Conservation (phyloP, 2,888 invertebrate species). For the Agrochola macilenta region DNA sequence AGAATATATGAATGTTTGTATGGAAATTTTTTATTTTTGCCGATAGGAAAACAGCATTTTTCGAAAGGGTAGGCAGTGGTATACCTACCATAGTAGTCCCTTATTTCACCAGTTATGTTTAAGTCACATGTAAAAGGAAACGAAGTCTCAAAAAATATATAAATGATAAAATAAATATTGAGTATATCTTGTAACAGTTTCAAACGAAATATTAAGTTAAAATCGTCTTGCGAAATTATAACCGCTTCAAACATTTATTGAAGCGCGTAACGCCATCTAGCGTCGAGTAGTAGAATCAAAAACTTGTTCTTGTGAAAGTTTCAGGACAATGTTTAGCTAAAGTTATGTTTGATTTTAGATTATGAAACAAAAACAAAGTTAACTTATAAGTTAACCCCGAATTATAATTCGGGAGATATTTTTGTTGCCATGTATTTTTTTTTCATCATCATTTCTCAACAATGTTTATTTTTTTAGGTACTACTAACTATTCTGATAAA, state of each 20-base stretch:
- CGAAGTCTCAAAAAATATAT: not conserved
- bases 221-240: not conserved
- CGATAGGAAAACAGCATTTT: not conserved
- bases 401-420: not conserved
- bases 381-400: no score
- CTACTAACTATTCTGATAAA: not conserved
- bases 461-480: not conserved
- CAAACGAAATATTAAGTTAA: not conserved
- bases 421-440: not conserved
- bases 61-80: not conserved
- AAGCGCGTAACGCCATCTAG: constrained; percentile 77
- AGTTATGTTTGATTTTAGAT: not conserved
- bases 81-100: not conserved
- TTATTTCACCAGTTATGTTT: not conserved
- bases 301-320: constrained; percentile 17
- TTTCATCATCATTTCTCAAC: not conserved
- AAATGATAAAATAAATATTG: no score
- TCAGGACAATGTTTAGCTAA: not conserved
- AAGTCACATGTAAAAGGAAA: not conserved
- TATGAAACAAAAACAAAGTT: not conserved
- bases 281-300: constrained; percentile 74
- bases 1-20: no score
- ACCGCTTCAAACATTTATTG: not conserved
- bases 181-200: not conserved
- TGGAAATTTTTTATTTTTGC: not conserved